These are phyloP conservation scores for Busseola fusca DNA, from an alignment of 2,888 invertebrate genomes.

Conservation along the genomic window DNA sequence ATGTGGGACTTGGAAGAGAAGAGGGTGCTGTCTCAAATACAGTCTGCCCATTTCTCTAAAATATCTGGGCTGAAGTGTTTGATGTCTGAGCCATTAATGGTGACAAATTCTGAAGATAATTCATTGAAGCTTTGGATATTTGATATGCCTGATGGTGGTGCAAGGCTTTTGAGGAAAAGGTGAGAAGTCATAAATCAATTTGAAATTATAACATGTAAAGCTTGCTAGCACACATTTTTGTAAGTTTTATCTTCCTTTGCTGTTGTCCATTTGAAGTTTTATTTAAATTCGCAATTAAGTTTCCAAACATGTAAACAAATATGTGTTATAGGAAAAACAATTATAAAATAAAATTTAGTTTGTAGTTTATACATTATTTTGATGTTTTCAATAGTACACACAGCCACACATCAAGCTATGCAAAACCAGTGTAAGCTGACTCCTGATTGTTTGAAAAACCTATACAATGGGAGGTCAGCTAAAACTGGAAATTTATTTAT, in stretches of 20 bases:
- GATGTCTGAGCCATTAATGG: constrained; percentile 95
- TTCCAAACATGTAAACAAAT: background rate
- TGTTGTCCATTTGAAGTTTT: background rate
- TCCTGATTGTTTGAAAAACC: too few species aligned
- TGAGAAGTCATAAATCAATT: constrained; percentile 62
- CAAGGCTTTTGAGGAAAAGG: constrained; percentile 93
- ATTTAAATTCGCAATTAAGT: background rate
- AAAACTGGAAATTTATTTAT: too few species aligned
- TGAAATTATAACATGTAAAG: background rate
- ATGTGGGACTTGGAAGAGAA: constrained; percentile 97
- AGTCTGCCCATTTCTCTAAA: constrained; percentile 92
- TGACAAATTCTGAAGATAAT: constrained; percentile 98
- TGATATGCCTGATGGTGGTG: constrained; percentile 97
- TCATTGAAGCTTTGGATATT: constrained; percentile 97
- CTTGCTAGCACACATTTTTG: background rate
- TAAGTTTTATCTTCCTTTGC: background rate
- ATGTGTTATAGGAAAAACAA: too few species aligned
- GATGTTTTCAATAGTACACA: background rate
- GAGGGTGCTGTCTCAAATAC: constrained; percentile 93
- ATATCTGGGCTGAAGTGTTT: constrained; percentile 95
- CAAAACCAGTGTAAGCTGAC: too few species aligned
- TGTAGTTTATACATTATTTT: background rate
- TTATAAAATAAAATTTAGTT: background rate
- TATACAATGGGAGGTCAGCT: too few species aligned
- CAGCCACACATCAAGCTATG: too few species aligned